phyloP scores from a whole-genome alignment of 53 echinoderm and acorn worm genomes.

The Actinopyga echinites region DNA sequence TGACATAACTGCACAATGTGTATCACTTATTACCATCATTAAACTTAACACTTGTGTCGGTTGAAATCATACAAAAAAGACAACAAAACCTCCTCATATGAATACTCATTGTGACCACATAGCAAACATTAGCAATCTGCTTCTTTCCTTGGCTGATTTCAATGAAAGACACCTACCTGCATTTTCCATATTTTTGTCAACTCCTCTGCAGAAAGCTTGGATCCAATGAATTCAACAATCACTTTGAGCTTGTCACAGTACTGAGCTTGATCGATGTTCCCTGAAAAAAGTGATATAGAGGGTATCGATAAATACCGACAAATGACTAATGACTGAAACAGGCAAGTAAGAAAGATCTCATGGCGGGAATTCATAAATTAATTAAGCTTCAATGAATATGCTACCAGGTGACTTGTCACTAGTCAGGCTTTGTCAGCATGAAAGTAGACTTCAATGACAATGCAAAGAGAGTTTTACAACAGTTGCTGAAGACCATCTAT shows the following conservation, averaged over 20 bases:
- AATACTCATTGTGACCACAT: too few relatives aligned
- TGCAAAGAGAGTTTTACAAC: too few relatives aligned
- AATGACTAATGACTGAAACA: background rate
- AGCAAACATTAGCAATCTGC: too few relatives aligned
- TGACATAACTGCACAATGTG: too few relatives aligned
- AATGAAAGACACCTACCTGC: conserved; percentile 66
- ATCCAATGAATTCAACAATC: conserved; percentile 93
- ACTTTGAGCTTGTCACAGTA: conserved; percentile 96
- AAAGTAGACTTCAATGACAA: too few relatives aligned
- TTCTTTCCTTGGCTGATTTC: too few relatives aligned
- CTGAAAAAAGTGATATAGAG: conserved; percentile 35
- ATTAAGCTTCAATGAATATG: background rate
- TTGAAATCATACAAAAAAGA: too few relatives aligned
- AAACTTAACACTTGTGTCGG: too few relatives aligned
- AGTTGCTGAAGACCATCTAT: too few relatives aligned
- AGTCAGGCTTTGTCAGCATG: too few relatives aligned
- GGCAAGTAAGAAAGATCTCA: background rate
- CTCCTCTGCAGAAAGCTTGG: conserved; percentile 92
- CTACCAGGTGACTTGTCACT: background rate
- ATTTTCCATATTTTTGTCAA: conserved; percentile 98
- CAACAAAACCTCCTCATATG: too few relatives aligned
- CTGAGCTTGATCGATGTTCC: conserved; percentile 96
- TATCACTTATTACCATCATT: too few relatives aligned
- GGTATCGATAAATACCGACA: background rate
- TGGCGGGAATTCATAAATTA: background rate